Conservation (phyloP, 2,113 vertebrate species). For the Gymnocephalus cernua region DNA sequence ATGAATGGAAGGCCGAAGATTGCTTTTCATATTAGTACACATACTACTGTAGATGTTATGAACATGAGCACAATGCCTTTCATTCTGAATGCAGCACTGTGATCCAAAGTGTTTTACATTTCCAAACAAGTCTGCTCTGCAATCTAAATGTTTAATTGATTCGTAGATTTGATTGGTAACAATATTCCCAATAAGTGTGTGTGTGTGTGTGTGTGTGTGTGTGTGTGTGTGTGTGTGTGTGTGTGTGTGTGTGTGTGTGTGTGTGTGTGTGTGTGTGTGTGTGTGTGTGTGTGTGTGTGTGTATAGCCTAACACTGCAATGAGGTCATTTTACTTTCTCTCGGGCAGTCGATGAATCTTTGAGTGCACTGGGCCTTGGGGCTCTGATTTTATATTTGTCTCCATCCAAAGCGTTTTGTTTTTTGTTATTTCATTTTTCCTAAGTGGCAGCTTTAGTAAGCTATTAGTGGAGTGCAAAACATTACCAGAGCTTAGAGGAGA, state of each 20-base stretch:
- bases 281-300: background rate
- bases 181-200: constrained; percentile 2
- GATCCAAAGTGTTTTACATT: constrained; percentile 19
- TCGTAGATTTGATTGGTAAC: constrained; percentile 15
- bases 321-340: constrained; percentile 60
- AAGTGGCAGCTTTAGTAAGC: constrained; percentile 53
- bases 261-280: background rate
- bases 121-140: constrained; percentile 15
- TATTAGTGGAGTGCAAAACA: constrained; percentile 62
- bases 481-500: constrained; percentile 38
- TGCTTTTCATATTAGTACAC: constrained; percentile 2
- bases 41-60: background rate
- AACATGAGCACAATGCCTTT: constrained; percentile 11
- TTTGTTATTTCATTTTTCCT: constrained; percentile 59
- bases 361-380: constrained; percentile 7
- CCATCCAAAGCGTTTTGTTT: constrained; percentile 37
- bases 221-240: background rate
- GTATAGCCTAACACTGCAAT: constrained; percentile 10
- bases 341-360: constrained; percentile 55
- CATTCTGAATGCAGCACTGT: constrained; percentile 30
- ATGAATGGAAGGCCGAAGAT: constrained; percentile 10
- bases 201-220: background rate
- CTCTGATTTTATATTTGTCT: constrained; percentile 48
- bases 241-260: background rate
- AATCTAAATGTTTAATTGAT: constrained; percentile 31